phyloP scores from a whole-genome alignment of 2,113 vertebrate species.

The Gallinago media region DNA sequence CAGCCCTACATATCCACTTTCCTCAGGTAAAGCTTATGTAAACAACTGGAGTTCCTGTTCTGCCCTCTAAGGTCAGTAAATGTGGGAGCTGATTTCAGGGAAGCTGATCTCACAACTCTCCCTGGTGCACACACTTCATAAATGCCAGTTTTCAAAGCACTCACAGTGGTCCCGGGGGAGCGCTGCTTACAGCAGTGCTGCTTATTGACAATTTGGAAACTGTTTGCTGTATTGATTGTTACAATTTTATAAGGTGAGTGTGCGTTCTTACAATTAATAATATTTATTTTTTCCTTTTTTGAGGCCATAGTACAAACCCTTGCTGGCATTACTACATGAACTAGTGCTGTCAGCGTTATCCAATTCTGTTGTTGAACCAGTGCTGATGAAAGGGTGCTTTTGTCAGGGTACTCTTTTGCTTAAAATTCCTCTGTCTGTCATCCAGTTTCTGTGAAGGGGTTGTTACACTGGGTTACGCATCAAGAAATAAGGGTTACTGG shows the following conservation, averaged over 20 bases:
- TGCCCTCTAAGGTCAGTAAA: constrained; percentile 27
- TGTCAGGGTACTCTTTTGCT: not conserved
- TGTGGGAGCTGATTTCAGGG: constrained; percentile 29
- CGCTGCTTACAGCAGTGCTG: not conserved
- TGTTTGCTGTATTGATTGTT: not conserved
- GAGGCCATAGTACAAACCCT: not conserved
- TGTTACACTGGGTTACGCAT: fast-evolving
- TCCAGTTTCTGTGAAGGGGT: not conserved
- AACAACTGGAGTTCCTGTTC: constrained; percentile 33
- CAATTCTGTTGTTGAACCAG: not conserved
- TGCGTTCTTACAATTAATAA: not conserved
- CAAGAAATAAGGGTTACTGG: not conserved
- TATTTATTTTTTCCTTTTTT: not conserved
- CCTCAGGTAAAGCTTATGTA: not conserved
- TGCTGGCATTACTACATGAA: not conserved
- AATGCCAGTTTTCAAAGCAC: constrained; percentile 7
- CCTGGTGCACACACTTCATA: not conserved
- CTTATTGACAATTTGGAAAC: not conserved
- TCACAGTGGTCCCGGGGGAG: not conserved
- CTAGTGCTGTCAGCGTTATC: not conserved
- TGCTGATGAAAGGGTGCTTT: not conserved
- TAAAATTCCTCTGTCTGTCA: not conserved
- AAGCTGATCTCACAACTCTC: constrained; percentile 21
- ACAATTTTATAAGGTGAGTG: not conserved
- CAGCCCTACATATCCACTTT: not conserved